Base-by-base conservation (phyloP, 2,888 invertebrate species). In the Phasia obesa region DNA sequence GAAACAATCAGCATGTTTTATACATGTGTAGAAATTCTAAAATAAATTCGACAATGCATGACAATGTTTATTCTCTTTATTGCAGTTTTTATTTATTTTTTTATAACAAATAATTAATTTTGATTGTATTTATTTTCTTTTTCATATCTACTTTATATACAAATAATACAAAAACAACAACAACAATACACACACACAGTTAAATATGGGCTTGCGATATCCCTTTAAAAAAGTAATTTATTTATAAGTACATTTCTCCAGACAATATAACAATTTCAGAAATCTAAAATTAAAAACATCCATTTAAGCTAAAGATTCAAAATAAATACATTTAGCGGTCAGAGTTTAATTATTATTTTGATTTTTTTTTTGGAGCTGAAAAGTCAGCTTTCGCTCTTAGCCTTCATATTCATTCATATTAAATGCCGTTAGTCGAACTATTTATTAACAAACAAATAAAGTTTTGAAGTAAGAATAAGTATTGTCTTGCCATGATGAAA, bases 181-280 rank as follows among this genome's bases (percentile, higher is more conserved):
- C 44, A 25, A 73, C 44, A 67, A 71, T n/a, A n/a, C 35, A 77
- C 59, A 42, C 25, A 51, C 83, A 85, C 90, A 90, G 91, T 89
- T 90, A 86, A 90, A 89, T 87, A 88, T 89, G 88, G 89, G 90
- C 88, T 90, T 90, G 88, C 90, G 90, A 89, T 91, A 89, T 88
- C 88, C 90, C 83, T 90, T 88, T 86, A 90, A 90, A 89, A 88
- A 89, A 90, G 91, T 90, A 90, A 90, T 84, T 86, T 82, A 76
- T 80, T 79, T 75, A 57, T 42, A 62, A 3, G 27, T 60, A 13
- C 31, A 9, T 77, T 79, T 69, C 7, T 79, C 49, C 25, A 64
- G 49, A 51, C 31, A 27, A 6, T 67, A 7, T 38, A 71, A 55
- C 4, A 62, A 57, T 38, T 70, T 53, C 17, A 5, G 15, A 19